Percentiles rank a stretch among this genome's conserved stretches.
Evolutionary conservation across 2,888 invertebrate genomes (phyloP).

Genomic region (Germaria angustata): DNA sequence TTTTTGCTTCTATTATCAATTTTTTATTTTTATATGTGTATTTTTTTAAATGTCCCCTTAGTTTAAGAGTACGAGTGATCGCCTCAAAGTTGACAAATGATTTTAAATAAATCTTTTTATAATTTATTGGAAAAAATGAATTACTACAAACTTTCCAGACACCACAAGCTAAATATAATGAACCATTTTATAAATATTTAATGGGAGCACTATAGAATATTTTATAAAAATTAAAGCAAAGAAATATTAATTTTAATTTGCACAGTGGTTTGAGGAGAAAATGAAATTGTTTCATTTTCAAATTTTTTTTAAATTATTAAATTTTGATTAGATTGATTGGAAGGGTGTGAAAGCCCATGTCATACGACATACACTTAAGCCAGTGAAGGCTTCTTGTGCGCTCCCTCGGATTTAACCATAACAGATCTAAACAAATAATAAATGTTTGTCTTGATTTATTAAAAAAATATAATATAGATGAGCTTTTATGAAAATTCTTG

Average conservation of each 20-base stretch:
- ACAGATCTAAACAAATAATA: too few relatives aligned
- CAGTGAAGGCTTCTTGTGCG: too few relatives aligned
- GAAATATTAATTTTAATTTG: not conserved
- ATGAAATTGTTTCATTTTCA: too few relatives aligned
- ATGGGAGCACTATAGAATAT: conserved; percentile 8
- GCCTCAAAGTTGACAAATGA: conserved; percentile 54
- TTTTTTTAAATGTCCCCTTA: conserved; percentile 40
- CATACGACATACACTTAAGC: too few relatives aligned
- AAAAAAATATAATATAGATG: too few relatives aligned
- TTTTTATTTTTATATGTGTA: too few relatives aligned
- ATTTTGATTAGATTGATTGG: too few relatives aligned
- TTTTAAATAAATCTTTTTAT: conserved; percentile 60
- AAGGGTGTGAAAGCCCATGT: too few relatives aligned
- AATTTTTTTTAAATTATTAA: too few relatives aligned
- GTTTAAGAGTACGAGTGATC: conserved; percentile 19
- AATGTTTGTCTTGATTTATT: too few relatives aligned
- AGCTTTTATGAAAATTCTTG: too few relatives aligned
- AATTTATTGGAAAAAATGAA: conserved; percentile 53
- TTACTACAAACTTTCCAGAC: conserved; percentile 9
- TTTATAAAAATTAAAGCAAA: not conserved
- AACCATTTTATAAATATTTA: conserved; percentile 28
- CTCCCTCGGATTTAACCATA: too few relatives aligned
- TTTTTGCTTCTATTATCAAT: not conserved
- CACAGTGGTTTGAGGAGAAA: conserved; percentile 1
- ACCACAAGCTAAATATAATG: conserved; percentile 49